phyloP scores from a whole-genome alignment of 2,113 vertebrate species.

The Lophius piscatorius region DNA sequence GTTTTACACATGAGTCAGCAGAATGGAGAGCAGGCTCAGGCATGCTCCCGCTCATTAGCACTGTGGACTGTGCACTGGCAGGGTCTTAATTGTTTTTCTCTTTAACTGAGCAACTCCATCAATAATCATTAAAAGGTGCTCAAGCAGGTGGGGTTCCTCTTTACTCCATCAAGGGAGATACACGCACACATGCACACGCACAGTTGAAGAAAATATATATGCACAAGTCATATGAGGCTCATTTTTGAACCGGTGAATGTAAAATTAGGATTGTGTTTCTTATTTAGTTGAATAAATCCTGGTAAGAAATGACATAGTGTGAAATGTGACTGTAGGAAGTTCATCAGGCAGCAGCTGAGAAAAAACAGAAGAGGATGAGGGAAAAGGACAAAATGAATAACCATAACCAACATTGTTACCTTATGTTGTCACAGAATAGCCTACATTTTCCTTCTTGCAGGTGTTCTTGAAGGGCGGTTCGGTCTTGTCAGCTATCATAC shows the following conservation, averaged over 20 bases:
- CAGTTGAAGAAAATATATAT: not conserved
- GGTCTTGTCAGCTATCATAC: constrained; percentile 31
- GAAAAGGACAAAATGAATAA: constrained; percentile 11
- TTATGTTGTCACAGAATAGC: constrained; percentile 21
- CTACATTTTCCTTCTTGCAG: constrained; percentile 13
- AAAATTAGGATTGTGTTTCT: constrained; percentile 8
- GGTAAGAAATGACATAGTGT: constrained; percentile 1
- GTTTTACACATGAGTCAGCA: constrained; percentile 68
- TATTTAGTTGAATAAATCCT: constrained; percentile 25
- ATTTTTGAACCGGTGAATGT: too few species aligned
- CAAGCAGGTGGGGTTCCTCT: constrained; percentile 59
- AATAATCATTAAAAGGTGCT: constrained; percentile 77
- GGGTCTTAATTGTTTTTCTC: constrained; percentile 76
- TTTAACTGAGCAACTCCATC: constrained; percentile 76
- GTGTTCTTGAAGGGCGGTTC: constrained; percentile 10
- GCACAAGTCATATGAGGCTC: constrained; percentile 9
- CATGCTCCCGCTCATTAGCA: constrained; percentile 70
- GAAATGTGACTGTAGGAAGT: constrained; percentile 13
- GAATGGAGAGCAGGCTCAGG: constrained; percentile 52
- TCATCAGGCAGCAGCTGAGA: constrained; percentile 22
- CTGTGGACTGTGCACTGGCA: constrained; percentile 66
- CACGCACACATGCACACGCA: not conserved
- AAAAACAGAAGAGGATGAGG: not conserved
- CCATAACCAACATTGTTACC: not conserved
- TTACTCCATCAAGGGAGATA: constrained; percentile 31